These are phyloP conservation scores for Merops nubicus DNA, from an alignment of 2,113 vertebrate species.

Conservation along the genomic window DNA sequence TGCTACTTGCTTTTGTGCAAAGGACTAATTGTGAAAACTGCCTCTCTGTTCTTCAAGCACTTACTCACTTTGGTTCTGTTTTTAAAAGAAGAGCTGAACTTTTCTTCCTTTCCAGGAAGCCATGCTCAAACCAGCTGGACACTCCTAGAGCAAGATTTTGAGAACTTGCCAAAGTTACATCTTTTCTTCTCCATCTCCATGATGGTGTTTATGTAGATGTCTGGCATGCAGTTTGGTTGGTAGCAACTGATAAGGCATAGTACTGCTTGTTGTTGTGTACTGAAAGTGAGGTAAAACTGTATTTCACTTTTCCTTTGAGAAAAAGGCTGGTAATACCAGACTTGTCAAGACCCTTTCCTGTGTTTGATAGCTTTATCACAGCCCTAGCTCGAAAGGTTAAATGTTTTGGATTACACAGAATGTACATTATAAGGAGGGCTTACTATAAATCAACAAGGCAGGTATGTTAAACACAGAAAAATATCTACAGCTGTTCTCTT, in stretches of 20 bases:
- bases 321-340: slow-evolving; percentile 57
- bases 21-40: neutral
- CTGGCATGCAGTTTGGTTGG: neutral
- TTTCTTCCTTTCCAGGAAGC: neutral
- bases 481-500: slow-evolving; percentile 82
- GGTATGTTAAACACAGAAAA: slow-evolving; percentile 81
- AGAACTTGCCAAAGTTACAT: neutral
- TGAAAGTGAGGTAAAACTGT: slow-evolving; percentile 42
- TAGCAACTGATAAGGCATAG: slow-evolving; percentile 29
- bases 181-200: neutral
- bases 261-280: slow-evolving; percentile 10
- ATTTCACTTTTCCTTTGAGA: slow-evolving; percentile 58
- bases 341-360: slow-evolving; percentile 75
- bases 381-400: slow-evolving; percentile 73
- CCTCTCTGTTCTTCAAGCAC: neutral
- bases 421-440: slow-evolving; percentile 75
- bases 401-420: slow-evolving; percentile 80
- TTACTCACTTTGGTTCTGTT: neutral
- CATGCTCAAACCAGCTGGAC: neutral
- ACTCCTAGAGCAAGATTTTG: neutral
- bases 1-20: neutral
- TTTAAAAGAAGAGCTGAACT: neutral
- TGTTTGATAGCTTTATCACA: slow-evolving; percentile 78
- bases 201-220: neutral
- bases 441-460: slow-evolving; percentile 82